These are phyloP conservation scores for Actenoides lindsayi DNA, from an alignment of 2,113 vertebrate species.

Conservation along the genomic window DNA sequence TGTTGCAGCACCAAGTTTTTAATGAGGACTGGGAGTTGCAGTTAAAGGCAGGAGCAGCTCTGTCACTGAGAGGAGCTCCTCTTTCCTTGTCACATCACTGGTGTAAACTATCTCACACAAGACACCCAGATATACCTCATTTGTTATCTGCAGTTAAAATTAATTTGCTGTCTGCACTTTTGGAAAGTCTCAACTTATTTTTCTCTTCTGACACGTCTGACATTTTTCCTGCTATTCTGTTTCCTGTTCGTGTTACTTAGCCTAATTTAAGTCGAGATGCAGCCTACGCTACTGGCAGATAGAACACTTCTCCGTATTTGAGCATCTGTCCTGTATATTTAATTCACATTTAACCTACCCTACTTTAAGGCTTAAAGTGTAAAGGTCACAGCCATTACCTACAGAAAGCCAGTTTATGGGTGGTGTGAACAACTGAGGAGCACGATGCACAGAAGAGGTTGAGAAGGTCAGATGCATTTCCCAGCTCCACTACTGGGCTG, in stretches of 20 bases:
- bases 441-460: background rate
- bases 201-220: background rate
- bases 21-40: background rate
- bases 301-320: background rate
- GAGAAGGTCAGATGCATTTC: background rate
- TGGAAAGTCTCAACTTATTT: background rate
- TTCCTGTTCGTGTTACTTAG: background rate
- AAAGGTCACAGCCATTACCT: background rate
- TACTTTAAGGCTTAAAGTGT: background rate
- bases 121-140: background rate
- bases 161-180: background rate
- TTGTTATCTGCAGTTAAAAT: background rate
- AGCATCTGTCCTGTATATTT: background rate
- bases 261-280: conserved; percentile 1
- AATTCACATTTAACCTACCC: background rate
- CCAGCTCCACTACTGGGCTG: background rate
- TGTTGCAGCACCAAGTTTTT: background rate
- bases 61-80: background rate
- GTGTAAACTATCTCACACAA: background rate
- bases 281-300: background rate
- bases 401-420: background rate
- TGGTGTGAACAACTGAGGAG: background rate
- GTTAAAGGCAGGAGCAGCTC: background rate
- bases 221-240: background rate
- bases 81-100: background rate